Conservation (phyloP, 2,113 vertebrate genomes). For the Anguilla rostrata region DNA sequence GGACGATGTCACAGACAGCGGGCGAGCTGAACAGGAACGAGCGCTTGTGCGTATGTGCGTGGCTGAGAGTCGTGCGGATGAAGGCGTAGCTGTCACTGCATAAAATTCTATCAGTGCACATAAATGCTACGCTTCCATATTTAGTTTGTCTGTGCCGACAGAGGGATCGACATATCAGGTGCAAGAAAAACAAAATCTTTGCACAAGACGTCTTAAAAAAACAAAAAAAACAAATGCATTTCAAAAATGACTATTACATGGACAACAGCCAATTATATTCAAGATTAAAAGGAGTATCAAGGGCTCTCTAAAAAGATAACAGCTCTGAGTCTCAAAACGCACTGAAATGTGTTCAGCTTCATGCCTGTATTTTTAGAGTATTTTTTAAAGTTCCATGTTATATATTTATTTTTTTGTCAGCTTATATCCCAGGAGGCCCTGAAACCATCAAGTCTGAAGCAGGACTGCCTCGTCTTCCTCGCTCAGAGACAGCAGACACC, state of each 20-base stretch:
- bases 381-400: not conserved
- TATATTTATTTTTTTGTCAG: not conserved
- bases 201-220: not conserved
- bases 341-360: constrained; percentile 2
- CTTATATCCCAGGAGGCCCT: not conserved
- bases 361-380: not conserved
- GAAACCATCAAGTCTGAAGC: constrained; percentile 7
- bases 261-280: constrained; percentile 2
- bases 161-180: not conserved
- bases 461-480: not conserved
- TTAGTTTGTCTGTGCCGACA: not conserved
- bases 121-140: not conserved
- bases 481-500: not conserved
- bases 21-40: constrained; percentile 25
- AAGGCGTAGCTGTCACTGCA: too few relatives aligned
- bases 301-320: not conserved
- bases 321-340: not conserved
- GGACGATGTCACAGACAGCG: constrained; percentile 58
- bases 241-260: not conserved
- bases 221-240: not conserved
- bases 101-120: not conserved
- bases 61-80: too few relatives aligned
- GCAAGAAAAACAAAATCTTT: too few relatives aligned
- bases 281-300: not conserved
- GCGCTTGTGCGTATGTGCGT: constrained; percentile 9